A percentile compares a stretch with the other conserved stretches of the same genome.
These are phyloP conservation scores for Megamerina dolium DNA, from an alignment of 2,888 invertebrate species.

Conservation along the genomic window DNA sequence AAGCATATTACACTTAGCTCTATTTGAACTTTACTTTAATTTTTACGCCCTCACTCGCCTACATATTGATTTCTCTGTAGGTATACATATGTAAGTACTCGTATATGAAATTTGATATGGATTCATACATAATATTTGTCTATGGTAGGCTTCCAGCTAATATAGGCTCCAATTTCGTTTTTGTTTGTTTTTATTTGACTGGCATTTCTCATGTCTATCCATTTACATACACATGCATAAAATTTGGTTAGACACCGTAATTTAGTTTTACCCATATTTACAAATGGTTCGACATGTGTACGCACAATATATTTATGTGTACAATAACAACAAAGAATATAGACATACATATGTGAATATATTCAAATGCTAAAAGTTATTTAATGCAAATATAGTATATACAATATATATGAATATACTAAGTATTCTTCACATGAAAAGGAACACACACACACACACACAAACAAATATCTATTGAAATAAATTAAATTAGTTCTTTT, in stretches of 20 bases:
- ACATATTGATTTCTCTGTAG: too few species aligned
- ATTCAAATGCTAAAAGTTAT: too few species aligned
- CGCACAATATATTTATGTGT: neutral
- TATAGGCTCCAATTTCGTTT: neutral
- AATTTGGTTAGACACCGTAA: neutral
- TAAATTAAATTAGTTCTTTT: too few species aligned
- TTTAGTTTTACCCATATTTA: neutral
- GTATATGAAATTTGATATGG: conserved; percentile 1
- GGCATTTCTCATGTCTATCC: neutral
- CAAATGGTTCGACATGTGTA: neutral
- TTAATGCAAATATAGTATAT: too few species aligned
- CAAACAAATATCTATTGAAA: too few species aligned
- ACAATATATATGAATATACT: too few species aligned
- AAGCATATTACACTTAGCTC: neutral
- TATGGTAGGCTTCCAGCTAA: neutral
- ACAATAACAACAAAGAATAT: too few species aligned
- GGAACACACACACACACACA: too few species aligned
- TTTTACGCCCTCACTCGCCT: too few species aligned
- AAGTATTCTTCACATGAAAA: too few species aligned
- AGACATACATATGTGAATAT: too few species aligned
- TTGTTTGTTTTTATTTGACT: neutral
- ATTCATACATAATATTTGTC: neutral
- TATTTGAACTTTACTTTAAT: conserved; percentile 2
- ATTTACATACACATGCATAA: neutral
- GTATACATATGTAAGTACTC: conserved; percentile 3